Conservation (phyloP, 2,113 vertebrate genomes). For the Forbesichthys agassizii region DNA sequence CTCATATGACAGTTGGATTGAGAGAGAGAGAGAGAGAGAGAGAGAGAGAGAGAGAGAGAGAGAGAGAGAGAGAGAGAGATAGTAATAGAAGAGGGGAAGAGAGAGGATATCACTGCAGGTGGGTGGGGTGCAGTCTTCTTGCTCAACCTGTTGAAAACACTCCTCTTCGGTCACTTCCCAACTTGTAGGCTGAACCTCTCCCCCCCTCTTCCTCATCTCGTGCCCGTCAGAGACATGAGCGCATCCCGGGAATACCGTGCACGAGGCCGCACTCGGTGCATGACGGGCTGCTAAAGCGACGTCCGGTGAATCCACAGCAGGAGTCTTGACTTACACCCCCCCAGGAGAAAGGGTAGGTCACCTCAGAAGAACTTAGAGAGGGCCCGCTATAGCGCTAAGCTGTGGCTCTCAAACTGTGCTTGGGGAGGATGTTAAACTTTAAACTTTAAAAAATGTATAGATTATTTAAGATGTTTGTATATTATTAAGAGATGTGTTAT, state of each 20-base stretch:
- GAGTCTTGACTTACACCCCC: background rate
- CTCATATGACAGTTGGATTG: constrained; percentile 21
- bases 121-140: constrained; percentile 29
- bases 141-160: constrained; percentile 35
- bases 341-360: constrained; percentile 41
- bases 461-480: too few relatives aligned
- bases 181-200: background rate
- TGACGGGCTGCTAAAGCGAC: background rate
- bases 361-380: background rate
- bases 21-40: constrained; percentile 32
- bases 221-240: constrained; percentile 24
- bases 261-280: constrained; percentile 8
- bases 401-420: too few relatives aligned
- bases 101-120: constrained; percentile 9
- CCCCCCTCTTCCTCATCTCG: constrained; percentile 4
- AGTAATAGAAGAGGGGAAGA: background rate
- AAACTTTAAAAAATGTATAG: too few relatives aligned
- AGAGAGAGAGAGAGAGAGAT: constrained; percentile 23
- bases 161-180: constrained; percentile 9
- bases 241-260: constrained; percentile 24
- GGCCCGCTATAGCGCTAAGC: too few relatives aligned
- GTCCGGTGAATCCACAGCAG: background rate
- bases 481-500: too few relatives aligned
- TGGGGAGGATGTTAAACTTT: too few relatives aligned
- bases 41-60: constrained; percentile 13